phyloP scores from a whole-genome alignment of 2,888 invertebrate genomes.

The Cephus pulcher region DNA sequence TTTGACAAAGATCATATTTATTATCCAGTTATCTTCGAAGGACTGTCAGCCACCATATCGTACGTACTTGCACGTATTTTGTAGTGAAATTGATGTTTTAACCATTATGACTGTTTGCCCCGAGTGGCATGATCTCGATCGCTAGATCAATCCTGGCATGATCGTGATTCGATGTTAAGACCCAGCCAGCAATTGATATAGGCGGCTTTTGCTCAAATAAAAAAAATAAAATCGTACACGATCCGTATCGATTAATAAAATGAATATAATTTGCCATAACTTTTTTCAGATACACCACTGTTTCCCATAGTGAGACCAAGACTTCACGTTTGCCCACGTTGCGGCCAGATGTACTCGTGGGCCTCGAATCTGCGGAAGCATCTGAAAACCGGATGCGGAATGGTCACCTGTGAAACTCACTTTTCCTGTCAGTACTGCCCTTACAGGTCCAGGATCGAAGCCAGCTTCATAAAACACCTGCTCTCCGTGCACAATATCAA shows the following conservation, averaged over 20 bases:
- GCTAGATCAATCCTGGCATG: not conserved
- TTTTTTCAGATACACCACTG: slow-evolving; percentile 60
- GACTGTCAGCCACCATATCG: not conserved
- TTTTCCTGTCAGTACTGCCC: slow-evolving; percentile 67
- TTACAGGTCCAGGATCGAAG: slow-evolving; percentile 65
- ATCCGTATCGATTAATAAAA: not conserved
- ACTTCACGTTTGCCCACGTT: slow-evolving; percentile 62
- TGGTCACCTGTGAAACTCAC: slow-evolving; percentile 64
- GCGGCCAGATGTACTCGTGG: slow-evolving; percentile 66
- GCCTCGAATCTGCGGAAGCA: slow-evolving; percentile 65
- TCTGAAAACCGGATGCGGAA: slow-evolving; percentile 64
- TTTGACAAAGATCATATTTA: not conserved
- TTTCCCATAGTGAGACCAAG: slow-evolving; percentile 64
- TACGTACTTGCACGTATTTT: not conserved
- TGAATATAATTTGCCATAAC: slow-evolving; percentile 1
- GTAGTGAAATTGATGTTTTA: not conserved
- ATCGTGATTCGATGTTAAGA: not conserved
- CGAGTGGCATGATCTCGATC: not conserved
- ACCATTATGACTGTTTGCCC: not conserved
- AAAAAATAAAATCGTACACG: not conserved
- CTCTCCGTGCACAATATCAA: slow-evolving; percentile 65
- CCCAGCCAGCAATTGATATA: not conserved
- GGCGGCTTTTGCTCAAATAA: not conserved
- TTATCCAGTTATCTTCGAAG: not conserved
- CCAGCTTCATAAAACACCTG: slow-evolving; percentile 63